A percentile compares a stretch with the other conserved stretches of the same genome.
phyloP scores from a whole-genome alignment of 2,113 vertebrate genomes.

The Xiphorhynchus elegans region DNA sequence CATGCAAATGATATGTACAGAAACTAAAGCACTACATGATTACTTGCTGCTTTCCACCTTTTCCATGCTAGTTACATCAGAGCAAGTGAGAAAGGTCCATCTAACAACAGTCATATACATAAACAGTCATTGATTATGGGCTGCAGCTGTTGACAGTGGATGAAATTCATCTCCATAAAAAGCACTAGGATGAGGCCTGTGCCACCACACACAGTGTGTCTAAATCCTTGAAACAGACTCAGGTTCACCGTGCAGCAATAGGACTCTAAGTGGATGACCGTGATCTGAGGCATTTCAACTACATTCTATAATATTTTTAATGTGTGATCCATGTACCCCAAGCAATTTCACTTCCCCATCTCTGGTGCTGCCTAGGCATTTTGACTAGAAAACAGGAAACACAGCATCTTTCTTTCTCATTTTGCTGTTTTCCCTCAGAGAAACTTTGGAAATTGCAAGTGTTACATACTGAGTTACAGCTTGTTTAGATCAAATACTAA shows the following conservation, averaged over 20 bases:
- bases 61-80: neutral
- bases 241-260: neutral
- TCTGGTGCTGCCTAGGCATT: neutral
- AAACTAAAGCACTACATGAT: neutral
- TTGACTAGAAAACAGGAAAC: neutral
- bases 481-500: neutral
- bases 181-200: neutral
- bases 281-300: rapidly evolving
- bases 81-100: neutral
- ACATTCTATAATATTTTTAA: neutral
- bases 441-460: neutral
- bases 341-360: conserved; percentile 32
- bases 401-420: neutral
- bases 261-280: neutral
- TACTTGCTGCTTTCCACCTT: neutral
- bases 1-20: neutral
- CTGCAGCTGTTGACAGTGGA: conserved; percentile 22
- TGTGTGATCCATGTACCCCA: neutral
- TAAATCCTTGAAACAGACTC: neutral
- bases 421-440: neutral
- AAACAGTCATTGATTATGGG: neutral
- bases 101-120: neutral
- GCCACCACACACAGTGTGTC: neutral
- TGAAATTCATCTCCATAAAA: conserved; percentile 20
- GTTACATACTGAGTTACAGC: neutral